Conservation (phyloP, 2,113 vertebrate species). For the Amphiprion ocellaris region DNA sequence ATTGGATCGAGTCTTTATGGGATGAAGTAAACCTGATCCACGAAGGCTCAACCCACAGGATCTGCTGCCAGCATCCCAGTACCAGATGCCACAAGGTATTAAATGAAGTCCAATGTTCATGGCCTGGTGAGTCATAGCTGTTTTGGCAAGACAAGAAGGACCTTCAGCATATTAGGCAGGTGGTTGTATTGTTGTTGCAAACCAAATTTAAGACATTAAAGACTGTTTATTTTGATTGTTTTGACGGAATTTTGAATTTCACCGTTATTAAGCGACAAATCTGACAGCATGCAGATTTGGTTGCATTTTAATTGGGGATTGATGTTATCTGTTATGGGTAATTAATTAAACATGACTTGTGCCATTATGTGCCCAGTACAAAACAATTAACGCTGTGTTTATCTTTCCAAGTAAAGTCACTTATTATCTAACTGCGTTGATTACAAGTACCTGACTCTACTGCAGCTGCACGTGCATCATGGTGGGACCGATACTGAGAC, state of each 20-base stretch:
- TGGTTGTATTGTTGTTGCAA: too few relatives aligned
- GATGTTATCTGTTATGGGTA: constrained; percentile 15
- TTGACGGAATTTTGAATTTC: neutral
- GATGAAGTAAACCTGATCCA: too few relatives aligned
- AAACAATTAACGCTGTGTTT: constrained; percentile 22
- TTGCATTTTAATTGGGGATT: neutral
- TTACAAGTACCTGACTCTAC: neutral
- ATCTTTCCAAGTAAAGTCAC: constrained; percentile 16
- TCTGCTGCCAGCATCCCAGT: too few relatives aligned
- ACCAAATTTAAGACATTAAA: too few relatives aligned
- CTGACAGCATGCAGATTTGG: neutral
- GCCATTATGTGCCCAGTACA: neutral
- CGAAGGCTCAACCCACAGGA: too few relatives aligned
- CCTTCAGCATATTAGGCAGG: too few relatives aligned
- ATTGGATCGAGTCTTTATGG: too few relatives aligned
- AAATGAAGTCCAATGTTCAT: too few relatives aligned
- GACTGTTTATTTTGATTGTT: too few relatives aligned
- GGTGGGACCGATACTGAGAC: neutral
- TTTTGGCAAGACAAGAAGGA: too few relatives aligned
- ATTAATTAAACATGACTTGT: neutral
- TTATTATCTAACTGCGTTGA: constrained; percentile 33
- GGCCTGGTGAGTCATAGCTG: too few relatives aligned
- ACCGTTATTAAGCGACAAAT: neutral
- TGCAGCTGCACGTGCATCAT: neutral
- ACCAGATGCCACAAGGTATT: too few relatives aligned